Evolutionary conservation across 2,113 vertebrate species (phyloP).

Genomic region (Trogon surrucura): DNA sequence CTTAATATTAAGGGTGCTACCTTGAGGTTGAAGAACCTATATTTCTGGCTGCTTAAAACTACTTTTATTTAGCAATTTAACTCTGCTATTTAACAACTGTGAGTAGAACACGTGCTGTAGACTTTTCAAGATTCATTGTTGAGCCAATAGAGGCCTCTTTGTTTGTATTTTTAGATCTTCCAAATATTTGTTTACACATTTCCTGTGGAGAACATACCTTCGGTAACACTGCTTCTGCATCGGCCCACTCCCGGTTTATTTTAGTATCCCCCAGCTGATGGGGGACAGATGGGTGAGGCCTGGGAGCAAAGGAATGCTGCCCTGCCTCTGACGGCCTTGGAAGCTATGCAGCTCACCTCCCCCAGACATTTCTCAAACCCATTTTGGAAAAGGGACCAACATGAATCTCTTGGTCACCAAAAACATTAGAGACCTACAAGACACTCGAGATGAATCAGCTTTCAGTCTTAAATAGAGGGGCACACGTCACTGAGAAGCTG

Average conservation of each 20-base stretch:
- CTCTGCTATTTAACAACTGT: not conserved
- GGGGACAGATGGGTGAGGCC: slow-evolving; percentile 51
- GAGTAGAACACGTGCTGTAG: not conserved
- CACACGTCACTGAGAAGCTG: not conserved
- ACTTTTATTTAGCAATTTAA: not conserved
- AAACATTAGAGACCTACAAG: not conserved
- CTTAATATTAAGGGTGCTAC: not conserved
- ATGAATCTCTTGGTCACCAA: not conserved
- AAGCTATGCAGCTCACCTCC: slow-evolving; percentile 1
- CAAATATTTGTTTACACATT: slow-evolving; percentile 63
- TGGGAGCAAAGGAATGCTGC: slow-evolving; percentile 59
- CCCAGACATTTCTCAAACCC: not conserved
- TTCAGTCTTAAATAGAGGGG: not conserved
- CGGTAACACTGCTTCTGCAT: slow-evolving; percentile 21
- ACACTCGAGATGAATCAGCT: not conserved
- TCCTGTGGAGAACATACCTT: slow-evolving; percentile 28
- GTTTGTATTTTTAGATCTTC: slow-evolving; percentile 24
- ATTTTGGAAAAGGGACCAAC: not conserved
- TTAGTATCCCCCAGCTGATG: slow-evolving; percentile 60
- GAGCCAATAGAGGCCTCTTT: not conserved
- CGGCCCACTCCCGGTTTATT: slow-evolving; percentile 46
- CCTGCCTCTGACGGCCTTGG: slow-evolving; percentile 25
- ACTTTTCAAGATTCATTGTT: slow-evolving; percentile 14
- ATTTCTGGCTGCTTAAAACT: not conserved
- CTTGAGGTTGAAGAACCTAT: not conserved